Base-by-base conservation (phyloP, 2,113 vertebrate genomes). In the Gasterosteus nipponicus region DNA sequence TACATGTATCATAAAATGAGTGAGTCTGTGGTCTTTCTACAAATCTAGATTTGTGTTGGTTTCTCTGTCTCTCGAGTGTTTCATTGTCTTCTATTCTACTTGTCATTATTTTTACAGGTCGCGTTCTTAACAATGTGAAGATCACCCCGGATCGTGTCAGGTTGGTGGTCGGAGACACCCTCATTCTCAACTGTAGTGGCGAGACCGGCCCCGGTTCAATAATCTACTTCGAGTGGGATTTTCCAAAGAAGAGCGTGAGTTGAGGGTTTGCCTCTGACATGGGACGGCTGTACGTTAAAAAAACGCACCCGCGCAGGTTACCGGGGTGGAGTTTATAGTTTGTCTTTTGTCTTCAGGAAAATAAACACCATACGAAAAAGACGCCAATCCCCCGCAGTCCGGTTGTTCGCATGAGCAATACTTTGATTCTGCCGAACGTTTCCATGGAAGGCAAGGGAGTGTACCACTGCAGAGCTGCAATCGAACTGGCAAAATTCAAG, bases 101-200 rank as follows among this genome's bases (percentile, higher is more conserved):
- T 75, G 9, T 74, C 16, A 80, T 11, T 5, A 73, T 77, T 87
- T 57, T 73, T 56, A 53, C 77, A 94, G 94, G 86, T 19, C 0
- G 0, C 15, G 5, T 18, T 16, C 49, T 94, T 2, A 39, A 63
- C 0, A 86, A 93, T 35, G 82, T 94, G 12, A 92, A 54, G 75
- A 87, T 94, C 56, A 88, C 75, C 33, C 75, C 82, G 31, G 39
- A 80, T 0, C 82, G 38, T 39, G 60, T 79, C 7, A 95, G 68
- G 76, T 49, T 96, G 74, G 54, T 97, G 72, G 92, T 92, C 1
- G 97, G 96, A 61, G 93, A 96, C 47, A 93, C 89, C 0, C 93
- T 97, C 1, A 2, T 12, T 1, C 90, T 98, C 58, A 92, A 89
- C 44, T 98, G 97, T 80, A 88, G 60, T 3, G 96, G 91, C 18